Percentiles rank a stretch among this genome's conserved stretches.
These are phyloP conservation scores for Drosophila oshimai DNA, from an alignment of 1,140 invertebrate species.

Conservation along the genomic window DNA sequence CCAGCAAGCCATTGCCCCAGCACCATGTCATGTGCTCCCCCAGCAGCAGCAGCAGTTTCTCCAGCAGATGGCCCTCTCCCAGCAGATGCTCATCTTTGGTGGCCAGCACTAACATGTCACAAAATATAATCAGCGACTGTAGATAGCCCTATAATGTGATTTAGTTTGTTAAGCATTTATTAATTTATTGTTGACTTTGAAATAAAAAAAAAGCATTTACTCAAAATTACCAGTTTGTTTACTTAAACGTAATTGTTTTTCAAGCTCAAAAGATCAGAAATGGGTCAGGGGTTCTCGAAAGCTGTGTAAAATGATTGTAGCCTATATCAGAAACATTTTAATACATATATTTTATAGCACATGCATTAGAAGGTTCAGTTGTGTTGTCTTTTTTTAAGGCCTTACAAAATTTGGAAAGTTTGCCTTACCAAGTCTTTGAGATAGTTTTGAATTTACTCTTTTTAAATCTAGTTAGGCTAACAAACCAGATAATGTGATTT, in stretches of 20 bases:
- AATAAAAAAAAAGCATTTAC: slow-evolving; percentile 16
- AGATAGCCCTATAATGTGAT: slow-evolving; percentile 60
- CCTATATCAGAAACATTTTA: too few relatives aligned
- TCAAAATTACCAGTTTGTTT: neutral
- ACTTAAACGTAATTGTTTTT: neutral
- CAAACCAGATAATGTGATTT: too few relatives aligned
- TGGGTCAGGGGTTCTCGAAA: neutral
- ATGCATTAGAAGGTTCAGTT: too few relatives aligned
- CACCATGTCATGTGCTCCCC: slow-evolving; percentile 10
- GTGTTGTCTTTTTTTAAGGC: too few relatives aligned
- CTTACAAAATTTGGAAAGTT: too few relatives aligned
- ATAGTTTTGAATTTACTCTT: too few relatives aligned
- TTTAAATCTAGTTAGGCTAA: too few relatives aligned
- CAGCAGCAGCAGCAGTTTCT: slow-evolving; percentile 53
- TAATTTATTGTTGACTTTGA: slow-evolving; percentile 59
- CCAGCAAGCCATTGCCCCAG: slow-evolving; percentile 27
- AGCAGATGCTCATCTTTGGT: slow-evolving; percentile 63
- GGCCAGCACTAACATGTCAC: slow-evolving; percentile 4
- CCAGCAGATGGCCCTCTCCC: slow-evolving; percentile 58
- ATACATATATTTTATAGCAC: too few relatives aligned
- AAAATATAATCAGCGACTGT: slow-evolving; percentile 1
- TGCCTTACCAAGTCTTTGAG: too few relatives aligned
- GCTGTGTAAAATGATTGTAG: neutral
- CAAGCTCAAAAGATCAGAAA: neutral
- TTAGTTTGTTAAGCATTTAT: slow-evolving; percentile 31